Conservation (phyloP, 2,888 invertebrate species). For the Caenorhabditis japonica region DNA sequence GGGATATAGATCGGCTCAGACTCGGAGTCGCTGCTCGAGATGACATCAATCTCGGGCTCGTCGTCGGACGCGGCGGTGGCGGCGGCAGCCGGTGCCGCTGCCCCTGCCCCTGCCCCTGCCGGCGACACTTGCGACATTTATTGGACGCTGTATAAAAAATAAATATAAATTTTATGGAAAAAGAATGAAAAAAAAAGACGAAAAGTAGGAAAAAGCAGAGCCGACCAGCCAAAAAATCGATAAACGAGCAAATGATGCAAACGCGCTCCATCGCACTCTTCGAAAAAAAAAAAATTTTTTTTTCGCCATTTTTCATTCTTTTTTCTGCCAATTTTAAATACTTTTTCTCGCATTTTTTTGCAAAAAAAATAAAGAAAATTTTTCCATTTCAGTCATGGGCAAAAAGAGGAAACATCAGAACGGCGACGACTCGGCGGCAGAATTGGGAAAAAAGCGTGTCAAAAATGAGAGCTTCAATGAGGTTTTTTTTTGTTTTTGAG, state of each 20-base stretch:
- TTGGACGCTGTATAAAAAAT: not conserved
- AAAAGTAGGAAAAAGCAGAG: not conserved
- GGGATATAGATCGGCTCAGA: conserved; percentile 46
- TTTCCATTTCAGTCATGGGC: conserved; percentile 22
- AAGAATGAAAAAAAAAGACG: conserved; percentile 1
- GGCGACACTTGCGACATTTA: conserved; percentile 42
- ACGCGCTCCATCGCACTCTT: conserved; percentile 29
- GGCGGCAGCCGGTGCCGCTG: not conserved
- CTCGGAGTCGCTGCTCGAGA: conserved; percentile 57
- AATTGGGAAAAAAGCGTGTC: conserved; percentile 4
- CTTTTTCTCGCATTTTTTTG: not conserved
- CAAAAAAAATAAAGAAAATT: conserved; percentile 4
- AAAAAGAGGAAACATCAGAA: conserved; percentile 40
- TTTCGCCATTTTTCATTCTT: conserved; percentile 1
- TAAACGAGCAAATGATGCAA: conserved; percentile 14
- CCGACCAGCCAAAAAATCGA: conserved; percentile 34
- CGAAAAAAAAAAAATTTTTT: conserved; percentile 3
- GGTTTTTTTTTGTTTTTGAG: conserved; percentile 1
- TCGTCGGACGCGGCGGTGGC: not conserved
- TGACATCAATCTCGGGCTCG: conserved; percentile 61
- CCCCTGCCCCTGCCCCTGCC: not conserved
- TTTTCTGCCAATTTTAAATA: not conserved
- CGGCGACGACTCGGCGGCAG: conserved; percentile 1
- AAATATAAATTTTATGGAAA: not conserved
- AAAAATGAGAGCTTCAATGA: conserved; percentile 8